phyloP scores from a whole-genome alignment of 2,113 vertebrate species.

The Morone chrysops region DNA sequence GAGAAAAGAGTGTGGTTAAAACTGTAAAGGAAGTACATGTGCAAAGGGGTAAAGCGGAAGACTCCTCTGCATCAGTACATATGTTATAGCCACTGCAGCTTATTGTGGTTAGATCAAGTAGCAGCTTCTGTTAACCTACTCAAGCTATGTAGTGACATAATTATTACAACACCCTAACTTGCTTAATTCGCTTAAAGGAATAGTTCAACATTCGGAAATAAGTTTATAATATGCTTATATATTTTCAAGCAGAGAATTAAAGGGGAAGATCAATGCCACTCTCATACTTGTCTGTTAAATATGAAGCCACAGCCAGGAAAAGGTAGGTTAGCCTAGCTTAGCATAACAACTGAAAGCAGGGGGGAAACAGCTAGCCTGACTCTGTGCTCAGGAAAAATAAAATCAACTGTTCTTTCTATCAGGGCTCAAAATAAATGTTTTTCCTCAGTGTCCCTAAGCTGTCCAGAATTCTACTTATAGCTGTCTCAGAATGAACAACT shows the following conservation, averaged over 20 bases:
- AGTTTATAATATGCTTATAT: not conserved
- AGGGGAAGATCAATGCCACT: not conserved
- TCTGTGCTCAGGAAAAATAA: not conserved
- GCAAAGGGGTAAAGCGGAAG: conserved; percentile 10
- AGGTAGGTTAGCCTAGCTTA: not conserved
- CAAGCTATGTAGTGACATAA: not conserved
- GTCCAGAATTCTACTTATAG: too few relatives aligned
- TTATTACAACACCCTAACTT: not conserved
- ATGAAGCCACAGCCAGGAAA: not conserved
- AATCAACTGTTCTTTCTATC: not conserved
- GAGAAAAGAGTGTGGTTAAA: conserved; percentile 31
- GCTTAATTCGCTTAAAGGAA: not conserved
- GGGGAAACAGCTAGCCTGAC: not conserved
- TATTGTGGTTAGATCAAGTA: not conserved
- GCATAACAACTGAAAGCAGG: not conserved
- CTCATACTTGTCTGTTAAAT: not conserved
- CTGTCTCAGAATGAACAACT: too few relatives aligned
- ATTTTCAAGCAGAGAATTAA: not conserved
- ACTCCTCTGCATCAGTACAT: not conserved
- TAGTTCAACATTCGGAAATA: not conserved
- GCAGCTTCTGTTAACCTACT: not conserved
- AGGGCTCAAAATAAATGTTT: too few relatives aligned
- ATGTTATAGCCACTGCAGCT: conserved; percentile 5
- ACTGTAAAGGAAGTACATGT: conserved; percentile 24
- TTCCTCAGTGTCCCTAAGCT: too few relatives aligned